A percentile compares a stretch with the other conserved stretches of the same genome.
These are phyloP conservation scores for Martes martes DNA, from an alignment of 2,113 vertebrate species.

Conservation along the genomic window DNA sequence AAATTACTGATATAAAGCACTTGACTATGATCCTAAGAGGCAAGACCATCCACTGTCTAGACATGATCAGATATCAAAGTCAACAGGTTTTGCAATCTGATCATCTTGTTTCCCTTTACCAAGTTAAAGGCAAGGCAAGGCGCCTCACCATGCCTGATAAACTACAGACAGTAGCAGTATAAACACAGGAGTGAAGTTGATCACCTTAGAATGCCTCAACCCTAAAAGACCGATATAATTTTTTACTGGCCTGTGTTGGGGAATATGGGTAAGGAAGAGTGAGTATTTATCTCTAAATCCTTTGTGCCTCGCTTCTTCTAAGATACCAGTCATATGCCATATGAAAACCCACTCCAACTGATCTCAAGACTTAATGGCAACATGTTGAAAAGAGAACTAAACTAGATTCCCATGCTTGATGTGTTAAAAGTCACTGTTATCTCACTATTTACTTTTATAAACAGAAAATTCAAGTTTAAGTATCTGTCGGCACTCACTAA, in stretches of 20 bases:
- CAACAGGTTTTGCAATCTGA: conserved; percentile 82
- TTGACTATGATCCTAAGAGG: conserved; percentile 78
- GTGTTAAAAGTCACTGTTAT: conserved; percentile 8
- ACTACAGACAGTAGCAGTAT: conserved; percentile 68
- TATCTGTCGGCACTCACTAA: not conserved
- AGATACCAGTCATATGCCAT: conserved; percentile 5
- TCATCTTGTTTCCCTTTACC: conserved; percentile 75
- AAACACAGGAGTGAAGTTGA: conserved; percentile 51
- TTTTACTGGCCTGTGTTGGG: conserved; percentile 42
- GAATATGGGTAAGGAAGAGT: not conserved
- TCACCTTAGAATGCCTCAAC: conserved; percentile 50
- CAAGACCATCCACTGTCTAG: conserved; percentile 78
- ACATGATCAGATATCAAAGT: conserved; percentile 83
- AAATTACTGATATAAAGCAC: conserved; percentile 81
- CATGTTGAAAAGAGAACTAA: conserved; percentile 18
- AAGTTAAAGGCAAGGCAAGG: conserved; percentile 73
- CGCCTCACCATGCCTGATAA: conserved; percentile 76
- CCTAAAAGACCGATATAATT: conserved; percentile 15
- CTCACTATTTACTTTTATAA: not conserved
- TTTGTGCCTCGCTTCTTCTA: conserved; percentile 13
- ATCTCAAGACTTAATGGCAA: not conserved
- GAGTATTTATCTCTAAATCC: not conserved
- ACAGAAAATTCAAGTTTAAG: conserved; percentile 59
- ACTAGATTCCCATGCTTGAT: conserved; percentile 6
- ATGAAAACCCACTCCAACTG: conserved; percentile 43